Conservation (phyloP, 1,140 invertebrate species). For the Orchestia grillus region DNA sequence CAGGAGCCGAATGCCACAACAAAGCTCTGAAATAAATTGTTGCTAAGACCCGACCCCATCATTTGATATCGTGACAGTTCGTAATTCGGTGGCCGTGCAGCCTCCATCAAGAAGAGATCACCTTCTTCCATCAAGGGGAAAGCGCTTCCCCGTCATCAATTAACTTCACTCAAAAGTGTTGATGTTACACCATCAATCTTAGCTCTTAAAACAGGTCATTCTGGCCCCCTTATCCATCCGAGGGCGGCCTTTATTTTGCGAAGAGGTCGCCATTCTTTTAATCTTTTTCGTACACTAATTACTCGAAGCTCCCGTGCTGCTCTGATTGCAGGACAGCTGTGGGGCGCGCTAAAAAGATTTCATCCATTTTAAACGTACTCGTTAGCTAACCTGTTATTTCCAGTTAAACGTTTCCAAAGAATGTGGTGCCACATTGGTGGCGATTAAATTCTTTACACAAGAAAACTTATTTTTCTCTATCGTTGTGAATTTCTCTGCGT, state of each 20-base stretch:
- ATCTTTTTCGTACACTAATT: conserved; percentile 2
- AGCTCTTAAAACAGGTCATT: conserved; percentile 31
- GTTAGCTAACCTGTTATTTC: background rate
- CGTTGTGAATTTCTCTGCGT: background rate
- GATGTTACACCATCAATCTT: conserved; percentile 32
- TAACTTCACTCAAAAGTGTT: conserved; percentile 35
- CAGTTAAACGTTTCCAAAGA: background rate
- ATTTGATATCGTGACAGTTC: conserved; percentile 8
- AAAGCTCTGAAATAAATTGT: background rate
- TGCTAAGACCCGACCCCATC: background rate
- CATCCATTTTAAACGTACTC: background rate
- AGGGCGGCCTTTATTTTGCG: conserved; percentile 2
- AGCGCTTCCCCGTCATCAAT: background rate
- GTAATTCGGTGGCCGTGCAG: background rate
- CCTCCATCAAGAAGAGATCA: background rate
- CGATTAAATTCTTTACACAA: background rate
- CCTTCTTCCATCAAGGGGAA: conserved; percentile 13
- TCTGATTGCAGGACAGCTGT: background rate
- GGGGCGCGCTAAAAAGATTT: background rate
- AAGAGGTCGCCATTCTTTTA: background rate
- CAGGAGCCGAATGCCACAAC: background rate
- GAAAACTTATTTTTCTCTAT: background rate
- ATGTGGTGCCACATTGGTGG: too few species aligned
- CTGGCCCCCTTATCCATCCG: conserved; percentile 12
- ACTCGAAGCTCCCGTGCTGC: background rate